Percentiles rank a stretch among this genome's conserved stretches.
These are phyloP conservation scores for Morinoia aosen DNA, from an alignment of 2,888 invertebrate genomes.

Conservation along the genomic window DNA sequence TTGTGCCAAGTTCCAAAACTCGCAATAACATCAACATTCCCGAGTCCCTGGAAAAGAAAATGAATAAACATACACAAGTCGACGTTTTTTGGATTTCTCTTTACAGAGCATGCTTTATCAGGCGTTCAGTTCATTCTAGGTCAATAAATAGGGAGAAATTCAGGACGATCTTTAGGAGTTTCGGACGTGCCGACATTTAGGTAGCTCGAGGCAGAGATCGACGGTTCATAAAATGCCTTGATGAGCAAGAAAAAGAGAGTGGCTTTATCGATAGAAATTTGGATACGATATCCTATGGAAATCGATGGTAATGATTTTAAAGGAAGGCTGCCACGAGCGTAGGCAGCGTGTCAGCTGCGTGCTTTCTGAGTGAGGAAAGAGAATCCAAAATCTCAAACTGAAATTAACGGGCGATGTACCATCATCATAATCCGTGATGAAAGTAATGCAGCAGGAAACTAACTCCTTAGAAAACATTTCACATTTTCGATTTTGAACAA, in stretches of 20 bases:
- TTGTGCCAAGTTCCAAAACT: background rate
- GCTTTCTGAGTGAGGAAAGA: background rate
- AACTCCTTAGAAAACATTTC: too few species aligned
- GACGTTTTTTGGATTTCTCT: background rate
- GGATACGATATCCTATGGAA: constrained; percentile 48
- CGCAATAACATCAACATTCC: background rate
- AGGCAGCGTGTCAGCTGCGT: background rate
- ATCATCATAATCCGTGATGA: too few species aligned
- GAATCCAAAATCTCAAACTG: too few species aligned
- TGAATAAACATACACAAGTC: background rate
- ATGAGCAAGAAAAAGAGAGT: constrained; percentile 16
- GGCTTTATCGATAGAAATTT: constrained; percentile 38
- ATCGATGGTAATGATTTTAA: constrained; percentile 50
- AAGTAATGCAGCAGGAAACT: too few species aligned
- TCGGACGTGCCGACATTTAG: background rate
- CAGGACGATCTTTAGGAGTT: background rate
- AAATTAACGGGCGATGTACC: too few species aligned
- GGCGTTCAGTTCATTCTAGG: constrained; percentile 10
- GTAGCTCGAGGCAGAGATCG: constrained; percentile 26
- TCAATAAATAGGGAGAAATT: constrained; percentile 1
- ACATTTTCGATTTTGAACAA: too few species aligned
- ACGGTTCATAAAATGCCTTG: constrained; percentile 12
- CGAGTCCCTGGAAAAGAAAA: background rate
- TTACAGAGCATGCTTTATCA: background rate
- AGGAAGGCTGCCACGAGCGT: constrained; percentile 7